These are phyloP conservation scores for Drosophila kanapiae DNA, from an alignment of 1,140 invertebrate species.

Conservation along the genomic window DNA sequence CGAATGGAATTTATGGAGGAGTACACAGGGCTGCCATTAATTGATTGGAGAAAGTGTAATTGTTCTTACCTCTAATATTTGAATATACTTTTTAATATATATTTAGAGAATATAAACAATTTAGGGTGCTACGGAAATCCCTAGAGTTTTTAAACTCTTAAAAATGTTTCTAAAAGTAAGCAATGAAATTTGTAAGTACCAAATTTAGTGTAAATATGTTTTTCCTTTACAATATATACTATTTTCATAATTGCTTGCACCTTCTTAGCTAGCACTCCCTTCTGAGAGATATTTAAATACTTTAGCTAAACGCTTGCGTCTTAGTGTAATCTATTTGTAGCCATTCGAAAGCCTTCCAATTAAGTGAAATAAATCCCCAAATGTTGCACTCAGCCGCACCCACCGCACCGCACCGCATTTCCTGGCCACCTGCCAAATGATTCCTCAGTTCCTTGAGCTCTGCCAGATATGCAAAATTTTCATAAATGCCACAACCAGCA, in stretches of 20 bases:
- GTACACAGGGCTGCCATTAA: background rate
- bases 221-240: no score
- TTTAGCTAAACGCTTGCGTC: background rate
- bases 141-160: no score
- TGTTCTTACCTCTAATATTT: background rate
- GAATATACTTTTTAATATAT: background rate
- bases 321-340: conserved; percentile 7
- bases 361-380: conserved; percentile 30
- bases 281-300: background rate
- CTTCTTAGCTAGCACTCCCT: no score
- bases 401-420: background rate
- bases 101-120: no score
- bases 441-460: conserved; percentile 22
- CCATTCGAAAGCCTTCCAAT: conserved; percentile 18
- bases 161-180: no score
- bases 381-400: background rate
- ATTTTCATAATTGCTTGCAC: no score
- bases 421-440: conserved; percentile 25
- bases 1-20: background rate
- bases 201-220: no score
- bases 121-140: no score
- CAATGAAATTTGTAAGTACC: no score
- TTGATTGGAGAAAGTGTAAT: background rate
- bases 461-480: conserved; percentile 53
- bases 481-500: conserved; percentile 43